Conservation (phyloP, 2,888 invertebrate species). For the Cartodere bifasciata region DNA sequence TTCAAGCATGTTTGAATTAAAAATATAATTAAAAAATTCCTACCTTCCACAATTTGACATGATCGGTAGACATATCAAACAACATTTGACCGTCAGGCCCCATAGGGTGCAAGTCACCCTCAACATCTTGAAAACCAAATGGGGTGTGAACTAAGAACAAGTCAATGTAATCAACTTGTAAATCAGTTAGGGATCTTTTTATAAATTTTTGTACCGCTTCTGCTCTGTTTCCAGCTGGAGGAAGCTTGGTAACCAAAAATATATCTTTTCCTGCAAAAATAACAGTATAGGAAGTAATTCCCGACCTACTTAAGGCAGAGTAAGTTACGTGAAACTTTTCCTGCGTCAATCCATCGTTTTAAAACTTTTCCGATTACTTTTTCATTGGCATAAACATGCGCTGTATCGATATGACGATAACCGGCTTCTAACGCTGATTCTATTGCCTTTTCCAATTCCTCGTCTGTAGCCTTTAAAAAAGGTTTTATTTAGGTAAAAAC, state of each 20-base stretch:
- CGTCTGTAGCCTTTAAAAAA: conserved; percentile 43
- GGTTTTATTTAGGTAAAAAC: conserved; percentile 1
- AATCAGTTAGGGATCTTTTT: conserved; percentile 50
- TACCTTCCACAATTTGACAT: conserved; percentile 64
- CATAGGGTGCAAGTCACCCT: conserved; percentile 53
- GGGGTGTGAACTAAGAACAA: conserved; percentile 72
- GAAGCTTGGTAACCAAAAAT: conserved; percentile 72
- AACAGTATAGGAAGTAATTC: no score
- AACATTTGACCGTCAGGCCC: conserved; percentile 51
- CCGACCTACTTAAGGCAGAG: background rate
- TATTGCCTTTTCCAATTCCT: conserved; percentile 55
- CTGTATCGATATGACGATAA: conserved; percentile 75
- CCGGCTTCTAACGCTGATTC: conserved; percentile 60
- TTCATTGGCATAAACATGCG: conserved; percentile 68
- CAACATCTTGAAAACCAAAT: conserved; percentile 50
- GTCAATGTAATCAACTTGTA: conserved; percentile 71
- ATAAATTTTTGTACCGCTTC: conserved; percentile 52
- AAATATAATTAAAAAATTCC: no score
- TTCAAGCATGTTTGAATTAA: no score
- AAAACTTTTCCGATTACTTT: conserved; percentile 60
- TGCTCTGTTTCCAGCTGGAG: conserved; percentile 48
- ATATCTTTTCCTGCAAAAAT: conserved; percentile 54
- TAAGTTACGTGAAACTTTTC: conserved; percentile 34
- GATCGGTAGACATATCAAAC: conserved; percentile 53
- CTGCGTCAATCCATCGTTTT: conserved; percentile 54